Evolutionary conservation across 37 sponge, comb jelly and placozoan genomes (phyloP).

Genomic region (Lycopodina hypogea): DNA sequence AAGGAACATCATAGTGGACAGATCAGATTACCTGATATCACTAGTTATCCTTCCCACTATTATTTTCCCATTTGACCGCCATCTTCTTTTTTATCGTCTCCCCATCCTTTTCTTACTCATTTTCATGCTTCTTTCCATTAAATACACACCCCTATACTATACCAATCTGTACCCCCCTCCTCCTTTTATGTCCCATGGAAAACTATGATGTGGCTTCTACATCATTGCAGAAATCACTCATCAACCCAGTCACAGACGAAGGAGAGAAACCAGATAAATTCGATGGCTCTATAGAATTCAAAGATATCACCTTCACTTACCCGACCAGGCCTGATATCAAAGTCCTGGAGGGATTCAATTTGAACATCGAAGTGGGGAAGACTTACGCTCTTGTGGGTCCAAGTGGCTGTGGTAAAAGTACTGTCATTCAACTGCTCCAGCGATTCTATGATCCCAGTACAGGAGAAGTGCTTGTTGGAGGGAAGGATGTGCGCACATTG

Average conservation of each 20-base stretch:
- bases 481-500: conserved; percentile 61
- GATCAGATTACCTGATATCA: too few species aligned
- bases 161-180: conserved; percentile 15
- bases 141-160: not conserved
- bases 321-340: conserved; percentile 77
- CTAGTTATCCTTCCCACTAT: too few species aligned
- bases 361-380: conserved; percentile 63
- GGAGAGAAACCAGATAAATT: conserved; percentile 44
- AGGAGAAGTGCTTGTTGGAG: conserved; percentile 67
- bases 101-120: not conserved
- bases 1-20: too few species aligned
- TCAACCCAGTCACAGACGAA: conserved; percentile 41
- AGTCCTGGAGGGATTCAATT: conserved; percentile 57
- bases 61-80: too few species aligned
- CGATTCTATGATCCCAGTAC: conserved; percentile 73
- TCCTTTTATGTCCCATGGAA: too few species aligned
- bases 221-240: conserved; percentile 33
- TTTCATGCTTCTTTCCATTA: not conserved
- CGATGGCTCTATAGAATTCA: conserved; percentile 64
- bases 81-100: too few species aligned
- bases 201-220: not conserved
- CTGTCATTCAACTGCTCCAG: conserved; percentile 76
- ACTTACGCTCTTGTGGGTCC: conserved; percentile 86
- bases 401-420: conserved; percentile 94
- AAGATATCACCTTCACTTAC: conserved; percentile 76